phyloP scores from a whole-genome alignment of 2,888 invertebrate species.

The Cerastis rubricosa region DNA sequence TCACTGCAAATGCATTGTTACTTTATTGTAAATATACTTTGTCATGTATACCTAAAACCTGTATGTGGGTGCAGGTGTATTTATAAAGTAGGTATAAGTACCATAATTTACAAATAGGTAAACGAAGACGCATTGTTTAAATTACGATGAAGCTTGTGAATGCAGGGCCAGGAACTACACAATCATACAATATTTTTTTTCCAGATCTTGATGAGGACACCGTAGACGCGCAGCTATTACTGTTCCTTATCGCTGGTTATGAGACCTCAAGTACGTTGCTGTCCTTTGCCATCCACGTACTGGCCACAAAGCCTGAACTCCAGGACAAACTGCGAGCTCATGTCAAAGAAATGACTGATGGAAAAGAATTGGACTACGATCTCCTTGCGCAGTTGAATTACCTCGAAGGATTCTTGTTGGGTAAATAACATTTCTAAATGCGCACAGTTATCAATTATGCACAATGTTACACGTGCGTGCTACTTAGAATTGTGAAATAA shows the following conservation, averaged over 20 bases:
- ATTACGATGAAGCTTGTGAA: constrained; percentile 17
- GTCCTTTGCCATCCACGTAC: constrained; percentile 88
- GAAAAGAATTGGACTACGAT: constrained; percentile 83
- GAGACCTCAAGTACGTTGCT: constrained; percentile 91
- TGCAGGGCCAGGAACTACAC: not conserved
- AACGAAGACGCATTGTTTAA: not conserved
- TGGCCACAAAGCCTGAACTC: constrained; percentile 87
- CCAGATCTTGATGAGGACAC: constrained; percentile 89
- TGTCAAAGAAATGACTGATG: constrained; percentile 80
- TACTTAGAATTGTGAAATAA: not conserved
- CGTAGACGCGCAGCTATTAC: constrained; percentile 90
- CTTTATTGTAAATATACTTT: not conserved
- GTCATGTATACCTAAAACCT: too few species aligned
- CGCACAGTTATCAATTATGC: not conserved
- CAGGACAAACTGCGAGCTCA: constrained; percentile 87
- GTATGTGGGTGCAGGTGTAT: not conserved
- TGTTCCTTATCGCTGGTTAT: constrained; percentile 91
- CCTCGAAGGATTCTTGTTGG: constrained; percentile 83
- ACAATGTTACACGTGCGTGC: not conserved
- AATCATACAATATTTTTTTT: constrained; percentile 50
- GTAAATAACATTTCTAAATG: constrained; percentile 66
- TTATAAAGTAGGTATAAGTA: not conserved
- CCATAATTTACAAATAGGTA: not conserved
- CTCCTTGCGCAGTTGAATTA: constrained; percentile 80
- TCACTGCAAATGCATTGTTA: not conserved